Conservation (phyloP, 2,113 vertebrate species). For the Ptychochromis oligacanthus region DNA sequence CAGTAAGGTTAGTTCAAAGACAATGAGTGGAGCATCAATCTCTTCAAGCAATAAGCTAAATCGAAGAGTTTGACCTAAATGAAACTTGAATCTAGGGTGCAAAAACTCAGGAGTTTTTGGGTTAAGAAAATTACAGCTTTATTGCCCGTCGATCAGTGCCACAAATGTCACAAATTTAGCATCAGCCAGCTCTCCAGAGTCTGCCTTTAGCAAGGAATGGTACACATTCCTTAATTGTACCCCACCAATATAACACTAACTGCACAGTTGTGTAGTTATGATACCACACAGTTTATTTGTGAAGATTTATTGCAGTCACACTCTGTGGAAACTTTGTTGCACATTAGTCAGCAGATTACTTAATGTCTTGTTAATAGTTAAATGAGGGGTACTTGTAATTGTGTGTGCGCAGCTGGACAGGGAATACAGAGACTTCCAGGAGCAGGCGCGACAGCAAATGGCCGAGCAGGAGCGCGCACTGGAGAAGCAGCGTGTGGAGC, state of each 20-base stretch:
- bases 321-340: not conserved
- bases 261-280: not conserved
- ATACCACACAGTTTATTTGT: not conserved
- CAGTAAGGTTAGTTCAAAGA: constrained; percentile 83
- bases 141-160: not conserved
- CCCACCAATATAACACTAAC: not conserved
- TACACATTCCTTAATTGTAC: not conserved
- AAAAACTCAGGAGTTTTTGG: not conserved
- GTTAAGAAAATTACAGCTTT: constrained; percentile 1
- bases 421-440: constrained; percentile 89
- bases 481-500: constrained; percentile 87
- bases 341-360: not conserved
- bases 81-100: not conserved
- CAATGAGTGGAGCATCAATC: not conserved
- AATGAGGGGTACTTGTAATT: not conserved
- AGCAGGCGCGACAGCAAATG: constrained; percentile 89
- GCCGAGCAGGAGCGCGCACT: constrained; percentile 85
- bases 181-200: not conserved
- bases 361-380: constrained; percentile 16
- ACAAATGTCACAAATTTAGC: not conserved
- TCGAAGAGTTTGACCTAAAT: constrained; percentile 30
- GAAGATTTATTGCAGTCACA: not conserved
- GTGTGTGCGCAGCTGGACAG: constrained; percentile 84
- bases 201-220: not conserved
- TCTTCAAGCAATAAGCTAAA: not conserved